A percentile compares a stretch with the other conserved stretches of the same genome.
Evolutionary conservation across 1,140 invertebrate genomes (phyloP).

Genomic region (Latrodectus geometricus): DNA sequence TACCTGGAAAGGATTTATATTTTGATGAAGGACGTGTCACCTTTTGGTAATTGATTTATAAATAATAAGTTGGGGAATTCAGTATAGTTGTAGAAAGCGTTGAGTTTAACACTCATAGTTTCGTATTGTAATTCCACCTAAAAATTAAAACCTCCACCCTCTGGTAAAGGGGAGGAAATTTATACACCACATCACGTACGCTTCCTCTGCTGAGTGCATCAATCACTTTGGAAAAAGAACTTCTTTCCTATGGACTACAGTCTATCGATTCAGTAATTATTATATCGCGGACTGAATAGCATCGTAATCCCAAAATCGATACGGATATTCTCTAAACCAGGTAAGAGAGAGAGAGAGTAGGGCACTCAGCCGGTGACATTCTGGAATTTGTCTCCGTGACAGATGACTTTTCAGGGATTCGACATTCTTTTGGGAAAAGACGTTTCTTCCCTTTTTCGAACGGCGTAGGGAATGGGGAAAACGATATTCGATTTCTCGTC

Average conservation of each 20-base stretch:
- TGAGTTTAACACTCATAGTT: neutral
- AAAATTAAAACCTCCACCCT: neutral
- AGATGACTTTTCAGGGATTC: neutral
- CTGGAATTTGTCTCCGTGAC: neutral
- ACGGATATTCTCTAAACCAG: neutral
- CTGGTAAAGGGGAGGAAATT: neutral
- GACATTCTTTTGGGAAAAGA: neutral
- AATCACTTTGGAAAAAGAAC: neutral
- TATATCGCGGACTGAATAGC: neutral
- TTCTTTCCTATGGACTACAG: neutral
- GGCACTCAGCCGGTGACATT: neutral
- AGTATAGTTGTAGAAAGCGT: too few relatives aligned
- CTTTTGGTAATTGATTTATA: too few relatives aligned
- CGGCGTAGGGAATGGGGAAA: neutral
- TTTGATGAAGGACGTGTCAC: too few relatives aligned
- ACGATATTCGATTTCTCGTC: slow-evolving; percentile 1
- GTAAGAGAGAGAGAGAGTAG: neutral
- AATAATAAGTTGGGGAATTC: too few relatives aligned
- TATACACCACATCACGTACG: neutral
- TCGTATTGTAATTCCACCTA: neutral
- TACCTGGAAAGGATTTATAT: too few relatives aligned
- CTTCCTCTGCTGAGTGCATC: neutral
- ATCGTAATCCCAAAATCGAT: neutral
- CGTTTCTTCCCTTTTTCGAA: neutral
- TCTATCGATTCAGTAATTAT: neutral